phyloP scores from a whole-genome alignment of 2,113 vertebrate genomes.

The Platycercus adscitus region DNA sequence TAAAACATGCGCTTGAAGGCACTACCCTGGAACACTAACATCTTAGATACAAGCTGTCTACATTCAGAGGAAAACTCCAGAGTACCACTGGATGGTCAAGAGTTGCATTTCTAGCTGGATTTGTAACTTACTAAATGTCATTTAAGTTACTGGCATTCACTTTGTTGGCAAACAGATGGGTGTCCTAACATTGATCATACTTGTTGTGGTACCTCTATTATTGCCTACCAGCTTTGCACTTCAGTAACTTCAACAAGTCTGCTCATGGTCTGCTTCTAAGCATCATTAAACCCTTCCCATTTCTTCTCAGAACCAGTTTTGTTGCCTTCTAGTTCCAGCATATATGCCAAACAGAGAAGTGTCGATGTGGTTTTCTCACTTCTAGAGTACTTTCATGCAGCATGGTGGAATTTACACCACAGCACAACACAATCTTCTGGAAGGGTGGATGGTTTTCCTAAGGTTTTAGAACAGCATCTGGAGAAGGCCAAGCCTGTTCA shows the following conservation, averaged over 20 bases:
- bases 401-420: neutral
- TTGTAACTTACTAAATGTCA: neutral
- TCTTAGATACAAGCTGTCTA: neutral
- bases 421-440: neutral
- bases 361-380: neutral
- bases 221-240: neutral
- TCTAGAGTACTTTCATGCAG: neutral
- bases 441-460: neutral
- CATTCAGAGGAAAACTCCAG: fast-evolving
- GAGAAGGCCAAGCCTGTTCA: neutral
- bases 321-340: neutral
- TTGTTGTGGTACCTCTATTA: neutral
- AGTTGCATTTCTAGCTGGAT: neutral
- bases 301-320: neutral
- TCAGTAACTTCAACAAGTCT: neutral
- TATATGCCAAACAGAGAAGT: neutral
- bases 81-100: neutral
- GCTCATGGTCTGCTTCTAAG: neutral
- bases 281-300: neutral
- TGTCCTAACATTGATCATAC: neutral
- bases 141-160: neutral
- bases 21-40: neutral
- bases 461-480: neutral
- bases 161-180: neutral
- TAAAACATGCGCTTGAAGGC: neutral